phyloP scores from a whole-genome alignment of 2,113 vertebrate species.

The Casuarius casuarius region DNA sequence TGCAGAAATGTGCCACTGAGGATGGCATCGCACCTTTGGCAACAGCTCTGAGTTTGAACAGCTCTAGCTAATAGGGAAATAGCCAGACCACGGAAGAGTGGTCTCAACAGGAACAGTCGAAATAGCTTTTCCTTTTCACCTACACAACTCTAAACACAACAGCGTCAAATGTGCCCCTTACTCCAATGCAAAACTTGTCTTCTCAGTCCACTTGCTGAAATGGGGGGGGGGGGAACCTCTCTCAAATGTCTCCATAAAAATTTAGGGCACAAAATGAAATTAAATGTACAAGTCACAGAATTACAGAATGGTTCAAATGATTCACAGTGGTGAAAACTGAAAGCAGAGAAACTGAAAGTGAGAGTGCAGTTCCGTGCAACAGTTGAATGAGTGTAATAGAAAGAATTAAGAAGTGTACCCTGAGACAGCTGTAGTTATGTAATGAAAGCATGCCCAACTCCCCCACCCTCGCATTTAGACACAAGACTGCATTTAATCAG shows the following conservation, averaged over 20 bases:
- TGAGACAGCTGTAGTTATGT: background rate
- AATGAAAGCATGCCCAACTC: background rate
- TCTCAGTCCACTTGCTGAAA: background rate
- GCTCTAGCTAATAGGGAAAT: background rate
- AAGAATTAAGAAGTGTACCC: background rate
- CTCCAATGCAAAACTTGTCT: accelerated
- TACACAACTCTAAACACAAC: background rate
- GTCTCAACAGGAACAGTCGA: background rate
- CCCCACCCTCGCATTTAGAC: background rate
- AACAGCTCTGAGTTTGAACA: background rate
- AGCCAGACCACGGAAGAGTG: background rate
- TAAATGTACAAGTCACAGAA: background rate
- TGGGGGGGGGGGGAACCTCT: background rate
- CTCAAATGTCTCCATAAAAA: background rate
- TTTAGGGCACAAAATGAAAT: background rate
- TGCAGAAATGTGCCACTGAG: background rate
- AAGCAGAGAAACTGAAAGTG: background rate
- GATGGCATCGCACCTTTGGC: background rate
- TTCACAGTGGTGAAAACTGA: background rate
- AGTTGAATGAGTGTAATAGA: background rate
- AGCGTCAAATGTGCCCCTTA: background rate
- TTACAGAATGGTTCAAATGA: background rate
- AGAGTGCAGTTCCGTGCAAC: background rate
- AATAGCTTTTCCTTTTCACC: background rate
- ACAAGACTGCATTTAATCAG: background rate